Conservation (phyloP, 2,797 vertebrate genomes). For the Luscinia luscinia region DNA sequence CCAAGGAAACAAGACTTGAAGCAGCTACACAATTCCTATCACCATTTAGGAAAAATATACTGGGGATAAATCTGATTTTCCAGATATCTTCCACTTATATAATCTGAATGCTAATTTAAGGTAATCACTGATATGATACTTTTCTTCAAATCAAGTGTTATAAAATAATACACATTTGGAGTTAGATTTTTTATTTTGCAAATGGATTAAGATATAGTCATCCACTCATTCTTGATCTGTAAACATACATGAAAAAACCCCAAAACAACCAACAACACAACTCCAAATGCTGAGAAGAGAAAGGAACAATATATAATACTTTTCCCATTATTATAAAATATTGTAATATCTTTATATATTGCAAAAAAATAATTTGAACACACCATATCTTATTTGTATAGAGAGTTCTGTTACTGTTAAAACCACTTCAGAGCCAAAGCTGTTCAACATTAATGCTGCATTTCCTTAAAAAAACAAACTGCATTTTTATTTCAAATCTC, state of each 20-base stretch:
- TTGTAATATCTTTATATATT: neutral
- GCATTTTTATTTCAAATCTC: constrained; percentile 15
- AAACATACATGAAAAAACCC: neutral
- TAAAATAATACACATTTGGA: neutral
- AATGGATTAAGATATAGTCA: neutral
- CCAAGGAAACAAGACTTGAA: neutral
- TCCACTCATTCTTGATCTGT: neutral
- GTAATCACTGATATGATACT: neutral
- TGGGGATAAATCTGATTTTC: neutral
- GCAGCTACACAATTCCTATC: neutral
- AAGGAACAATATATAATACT: neutral
- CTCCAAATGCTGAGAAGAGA: neutral
- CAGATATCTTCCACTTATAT: neutral
- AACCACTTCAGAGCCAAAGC: neutral
- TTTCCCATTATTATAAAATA: neutral
- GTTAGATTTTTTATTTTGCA: neutral
- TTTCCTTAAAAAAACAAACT: neutral
- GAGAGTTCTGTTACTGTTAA: neutral
- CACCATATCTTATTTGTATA: neutral
- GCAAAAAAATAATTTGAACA: neutral
- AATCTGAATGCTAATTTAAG: neutral
- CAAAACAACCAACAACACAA: neutral
- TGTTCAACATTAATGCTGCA: neutral
- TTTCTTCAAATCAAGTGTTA: neutral
- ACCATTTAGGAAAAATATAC: neutral